Evolutionary conservation across 2,888 invertebrate species (phyloP), one percentile per base, ranked within the genome.

Genomic region (Drosophila rubida): DNA sequence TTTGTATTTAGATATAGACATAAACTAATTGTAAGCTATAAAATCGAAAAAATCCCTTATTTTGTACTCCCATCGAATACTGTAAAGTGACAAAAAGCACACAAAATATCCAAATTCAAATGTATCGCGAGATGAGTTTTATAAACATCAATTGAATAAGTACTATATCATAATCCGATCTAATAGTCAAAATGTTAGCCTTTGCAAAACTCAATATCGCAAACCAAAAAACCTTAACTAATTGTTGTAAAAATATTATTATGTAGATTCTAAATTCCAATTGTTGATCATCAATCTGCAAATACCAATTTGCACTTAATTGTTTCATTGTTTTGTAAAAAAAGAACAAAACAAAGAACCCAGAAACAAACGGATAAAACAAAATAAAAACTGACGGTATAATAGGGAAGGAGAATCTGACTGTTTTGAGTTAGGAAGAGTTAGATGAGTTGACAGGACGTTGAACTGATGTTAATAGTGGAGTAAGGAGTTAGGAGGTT

Each of bases 31-130:
- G 32, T 75, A 75, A 71, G 32, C 37, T 63, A 44, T 59, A 59
- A 65, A 39, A 62, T 57, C 44, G 45, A 70, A 46, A 66, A 63
- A 32, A 32, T 2, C 19, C 48, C 57, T 46, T 64, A 73, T 80
- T 84, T 81, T 81, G 69, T 84, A 84, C 84, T 59, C 71, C 81
- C 84, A 84, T 79, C 87, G 81, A 77, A 81, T 81, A 83, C 69
- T 74, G 59, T 62, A 61, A 57, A 53, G 30, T 44, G 42, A 54
- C 42, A 50, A 74, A 37, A 23, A 59, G 7, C 37, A 64, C 48
- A 42, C 45, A 51, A 45, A 59, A 45, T 59, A 51, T 32, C n/a
- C 32, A 32, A 32, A 46, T 61, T 65, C 32, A 68, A 61, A 61
- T 53, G 66, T 81, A 80, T 69, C 59, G 53, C 72, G 80, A 83